A percentile compares a stretch with the other conserved stretches of the same genome.
These are phyloP conservation scores for Branchinecta lindahli DNA, from an alignment of 1,140 invertebrate species.

Conservation along the genomic window DNA sequence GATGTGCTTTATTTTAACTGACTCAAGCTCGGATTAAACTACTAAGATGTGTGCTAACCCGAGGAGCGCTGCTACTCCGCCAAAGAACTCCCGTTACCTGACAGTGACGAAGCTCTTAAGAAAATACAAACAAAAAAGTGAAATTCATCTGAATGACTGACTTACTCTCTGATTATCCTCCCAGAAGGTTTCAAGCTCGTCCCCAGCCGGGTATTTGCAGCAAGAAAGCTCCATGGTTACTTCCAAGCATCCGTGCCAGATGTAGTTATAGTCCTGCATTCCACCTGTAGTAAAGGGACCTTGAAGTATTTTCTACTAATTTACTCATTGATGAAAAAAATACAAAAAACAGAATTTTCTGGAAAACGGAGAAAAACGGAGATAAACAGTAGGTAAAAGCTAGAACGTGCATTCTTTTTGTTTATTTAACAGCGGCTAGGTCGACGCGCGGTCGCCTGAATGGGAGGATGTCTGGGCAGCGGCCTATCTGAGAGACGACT, in stretches of 20 bases:
- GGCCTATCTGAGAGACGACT: too few species aligned
- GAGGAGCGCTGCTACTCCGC: too few species aligned
- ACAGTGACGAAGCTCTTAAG: too few species aligned
- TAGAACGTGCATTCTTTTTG: neutral
- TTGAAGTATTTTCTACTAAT: neutral
- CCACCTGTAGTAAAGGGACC: constrained; percentile 31
- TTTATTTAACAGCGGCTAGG: too few species aligned
- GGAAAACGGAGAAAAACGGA: neutral
- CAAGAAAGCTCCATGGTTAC: constrained; percentile 93
- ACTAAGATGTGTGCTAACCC: too few species aligned
- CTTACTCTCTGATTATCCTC: constrained; percentile 72
- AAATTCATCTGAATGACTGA: too few species aligned
- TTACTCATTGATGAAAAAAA: constrained; percentile 18
- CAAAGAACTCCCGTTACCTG: too few species aligned
- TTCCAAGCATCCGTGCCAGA: constrained; percentile 96
- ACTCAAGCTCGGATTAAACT: too few species aligned
- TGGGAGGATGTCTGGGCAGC: too few species aligned
- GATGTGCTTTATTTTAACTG: too few species aligned
- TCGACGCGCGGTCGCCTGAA: too few species aligned
- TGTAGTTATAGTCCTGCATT: constrained; percentile 97
- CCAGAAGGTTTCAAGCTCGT: constrained; percentile 80
- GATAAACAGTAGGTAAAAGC: constrained; percentile 9
- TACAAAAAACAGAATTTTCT: neutral
- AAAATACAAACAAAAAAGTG: too few species aligned
- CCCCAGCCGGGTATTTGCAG: constrained; percentile 79